These are phyloP conservation scores for Eclectus roratus DNA, from an alignment of 2,113 vertebrate species.

Conservation along the genomic window DNA sequence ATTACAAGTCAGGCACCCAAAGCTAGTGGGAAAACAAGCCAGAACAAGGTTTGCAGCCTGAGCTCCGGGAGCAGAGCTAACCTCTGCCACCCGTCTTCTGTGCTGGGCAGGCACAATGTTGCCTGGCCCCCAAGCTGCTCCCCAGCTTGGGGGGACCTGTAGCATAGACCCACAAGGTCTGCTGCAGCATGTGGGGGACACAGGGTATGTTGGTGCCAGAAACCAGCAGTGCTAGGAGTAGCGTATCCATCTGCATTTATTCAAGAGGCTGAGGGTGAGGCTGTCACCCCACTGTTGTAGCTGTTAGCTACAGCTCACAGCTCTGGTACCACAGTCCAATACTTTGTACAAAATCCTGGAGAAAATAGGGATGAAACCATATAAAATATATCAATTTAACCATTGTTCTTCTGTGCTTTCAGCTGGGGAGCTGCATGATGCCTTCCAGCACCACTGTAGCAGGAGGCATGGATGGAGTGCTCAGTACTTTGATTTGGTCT, in stretches of 20 bases:
- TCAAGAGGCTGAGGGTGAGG: accelerated
- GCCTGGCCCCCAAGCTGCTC: background rate
- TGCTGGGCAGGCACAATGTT: background rate
- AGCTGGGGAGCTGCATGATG: background rate
- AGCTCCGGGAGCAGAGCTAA: background rate
- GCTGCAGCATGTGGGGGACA: accelerated
- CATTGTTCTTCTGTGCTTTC: background rate
- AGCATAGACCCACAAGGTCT: background rate
- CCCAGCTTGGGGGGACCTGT: background rate
- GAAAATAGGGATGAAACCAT: background rate
- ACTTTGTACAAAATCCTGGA: background rate
- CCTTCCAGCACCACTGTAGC: background rate
- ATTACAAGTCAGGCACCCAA: conserved; percentile 34
- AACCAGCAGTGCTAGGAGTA: background rate
- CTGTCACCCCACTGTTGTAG: background rate
- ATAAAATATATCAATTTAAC: background rate
- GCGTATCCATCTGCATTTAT: accelerated
- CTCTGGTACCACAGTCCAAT: background rate
- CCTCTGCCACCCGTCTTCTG: background rate
- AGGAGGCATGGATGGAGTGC: background rate
- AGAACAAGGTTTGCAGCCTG: conserved; percentile 56
- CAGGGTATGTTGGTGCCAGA: accelerated
- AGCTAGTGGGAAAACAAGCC: conserved; percentile 57
- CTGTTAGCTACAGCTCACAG: background rate
- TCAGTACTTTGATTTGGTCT: background rate